Conservation (phyloP, 2,888 invertebrate genomes). For the Eupelmus urozonus region DNA sequence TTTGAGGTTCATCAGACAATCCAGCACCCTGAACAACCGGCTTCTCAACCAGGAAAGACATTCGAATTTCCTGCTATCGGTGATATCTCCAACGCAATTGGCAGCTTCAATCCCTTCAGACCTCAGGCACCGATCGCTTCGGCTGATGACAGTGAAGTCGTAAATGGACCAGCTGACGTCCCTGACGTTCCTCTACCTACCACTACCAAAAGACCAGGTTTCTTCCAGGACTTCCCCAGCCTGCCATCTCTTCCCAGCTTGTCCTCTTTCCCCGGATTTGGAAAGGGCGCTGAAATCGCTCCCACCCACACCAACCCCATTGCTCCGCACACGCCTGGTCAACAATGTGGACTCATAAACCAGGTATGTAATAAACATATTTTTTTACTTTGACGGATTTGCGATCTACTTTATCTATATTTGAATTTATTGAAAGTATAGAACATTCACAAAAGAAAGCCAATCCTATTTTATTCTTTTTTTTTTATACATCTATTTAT, state of each 20-base stretch:
- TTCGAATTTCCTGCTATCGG: constrained; percentile 37
- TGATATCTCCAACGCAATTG: constrained; percentile 40
- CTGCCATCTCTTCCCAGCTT: constrained; percentile 21
- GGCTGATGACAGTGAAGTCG: background rate
- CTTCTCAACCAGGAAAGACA: constrained; percentile 20
- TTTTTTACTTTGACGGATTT: background rate
- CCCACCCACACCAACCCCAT: constrained; percentile 53
- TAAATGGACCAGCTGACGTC: constrained; percentile 19
- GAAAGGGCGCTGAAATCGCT: background rate
- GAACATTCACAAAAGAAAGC: too few species aligned
- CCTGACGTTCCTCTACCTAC: background rate
- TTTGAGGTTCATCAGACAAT: background rate
- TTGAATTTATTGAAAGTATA: too few species aligned
- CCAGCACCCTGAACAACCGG: background rate
- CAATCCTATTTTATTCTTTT: too few species aligned
- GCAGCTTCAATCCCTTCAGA: constrained; percentile 27
- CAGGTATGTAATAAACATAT: constrained; percentile 68
- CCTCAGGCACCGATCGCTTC: constrained; percentile 30
- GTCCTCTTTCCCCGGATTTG: constrained; percentile 67
- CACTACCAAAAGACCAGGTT: constrained; percentile 28
- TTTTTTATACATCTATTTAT: too few species aligned
- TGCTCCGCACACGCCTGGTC: constrained; percentile 65
- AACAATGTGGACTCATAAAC: constrained; percentile 75
- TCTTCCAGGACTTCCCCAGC: constrained; percentile 35
- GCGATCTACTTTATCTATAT: too few species aligned